These are phyloP conservation scores for Albula glossodonta DNA, from an alignment of 2,113 vertebrate species.

Conservation along the genomic window DNA sequence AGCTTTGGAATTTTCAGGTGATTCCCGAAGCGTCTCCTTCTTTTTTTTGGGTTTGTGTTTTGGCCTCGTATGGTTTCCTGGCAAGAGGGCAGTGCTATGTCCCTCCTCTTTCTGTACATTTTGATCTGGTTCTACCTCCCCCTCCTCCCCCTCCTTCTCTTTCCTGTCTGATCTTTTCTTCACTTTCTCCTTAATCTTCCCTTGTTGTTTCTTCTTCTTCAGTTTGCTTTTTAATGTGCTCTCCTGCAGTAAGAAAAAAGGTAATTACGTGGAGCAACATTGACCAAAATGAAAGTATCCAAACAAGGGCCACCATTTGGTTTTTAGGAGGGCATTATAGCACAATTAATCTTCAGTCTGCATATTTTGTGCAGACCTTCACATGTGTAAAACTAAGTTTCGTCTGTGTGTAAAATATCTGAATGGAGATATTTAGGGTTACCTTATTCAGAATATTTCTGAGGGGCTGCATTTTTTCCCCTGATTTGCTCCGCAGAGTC, in stretches of 20 bases:
- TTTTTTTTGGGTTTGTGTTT: slow-evolving; percentile 60
- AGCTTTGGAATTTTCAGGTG: slow-evolving; percentile 31
- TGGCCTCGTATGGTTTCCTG: slow-evolving; percentile 45
- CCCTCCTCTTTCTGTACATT: slow-evolving; percentile 49
- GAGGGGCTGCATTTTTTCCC: slow-evolving; percentile 59
- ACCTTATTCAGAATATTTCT: slow-evolving; percentile 69
- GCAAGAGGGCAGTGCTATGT: slow-evolving; percentile 53
- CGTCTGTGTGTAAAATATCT: too few species aligned
- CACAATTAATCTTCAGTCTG: neutral
- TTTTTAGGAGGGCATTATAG: too few species aligned
- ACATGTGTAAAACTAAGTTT: neutral
- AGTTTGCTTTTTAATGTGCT: slow-evolving; percentile 54
- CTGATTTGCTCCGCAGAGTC: slow-evolving; percentile 28
- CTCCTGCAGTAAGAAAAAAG: slow-evolving; percentile 56
- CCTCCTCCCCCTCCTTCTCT: slow-evolving; percentile 38
- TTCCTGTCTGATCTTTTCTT: neutral
- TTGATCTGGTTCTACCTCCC: slow-evolving; percentile 52
- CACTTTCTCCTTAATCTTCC: slow-evolving; percentile 49
- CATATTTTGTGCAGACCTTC: neutral
- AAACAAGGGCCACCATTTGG: too few species aligned
- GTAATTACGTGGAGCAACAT: neutral
- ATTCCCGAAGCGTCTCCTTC: slow-evolving; percentile 53
- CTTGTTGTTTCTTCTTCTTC: slow-evolving; percentile 68
- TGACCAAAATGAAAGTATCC: too few species aligned
- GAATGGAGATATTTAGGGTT: neutral